A percentile compares a stretch with the other conserved stretches of the same genome.
Evolutionary conservation across 2,113 vertebrate species (phyloP).

Genomic region (Rafetus swinhoei): DNA sequence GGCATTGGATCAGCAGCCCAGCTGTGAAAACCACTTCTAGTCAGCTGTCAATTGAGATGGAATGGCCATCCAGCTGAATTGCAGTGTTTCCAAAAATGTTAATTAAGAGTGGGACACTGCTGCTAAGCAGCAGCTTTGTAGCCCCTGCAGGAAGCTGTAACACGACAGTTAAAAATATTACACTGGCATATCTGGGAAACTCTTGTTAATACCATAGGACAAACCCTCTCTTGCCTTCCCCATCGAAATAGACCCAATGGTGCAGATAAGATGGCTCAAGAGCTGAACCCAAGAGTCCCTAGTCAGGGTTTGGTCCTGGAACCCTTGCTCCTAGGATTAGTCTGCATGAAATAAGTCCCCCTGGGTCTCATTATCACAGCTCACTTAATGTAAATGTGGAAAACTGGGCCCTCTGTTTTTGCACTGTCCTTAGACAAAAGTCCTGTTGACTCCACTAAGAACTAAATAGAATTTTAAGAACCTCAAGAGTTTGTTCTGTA

Average conservation of each 20-base stretch:
- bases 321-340: not conserved
- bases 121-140: constrained; percentile 66
- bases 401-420: accelerated
- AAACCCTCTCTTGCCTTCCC: not conserved
- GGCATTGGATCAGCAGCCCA: constrained; percentile 74
- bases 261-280: not conserved
- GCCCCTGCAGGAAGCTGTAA: constrained; percentile 45
- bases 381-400: not conserved
- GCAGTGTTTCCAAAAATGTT: constrained; percentile 75
- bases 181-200: not conserved
- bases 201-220: not conserved
- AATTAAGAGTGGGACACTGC: constrained; percentile 61
- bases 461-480: not conserved
- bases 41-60: constrained; percentile 69
- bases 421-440: not conserved
- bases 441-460: not conserved
- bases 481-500: not conserved
- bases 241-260: not conserved
- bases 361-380: not conserved
- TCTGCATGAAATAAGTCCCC: not conserved
- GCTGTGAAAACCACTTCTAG: constrained; percentile 79
- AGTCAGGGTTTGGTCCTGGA: not conserved
- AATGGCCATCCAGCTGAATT: constrained; percentile 77
- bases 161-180: constrained; percentile 11
- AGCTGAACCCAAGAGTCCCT: not conserved